Evolutionary conservation across 2,113 vertebrate genomes (phyloP), one percentile per base, ranked within the genome.

Genomic region (Cacatua alba): DNA sequence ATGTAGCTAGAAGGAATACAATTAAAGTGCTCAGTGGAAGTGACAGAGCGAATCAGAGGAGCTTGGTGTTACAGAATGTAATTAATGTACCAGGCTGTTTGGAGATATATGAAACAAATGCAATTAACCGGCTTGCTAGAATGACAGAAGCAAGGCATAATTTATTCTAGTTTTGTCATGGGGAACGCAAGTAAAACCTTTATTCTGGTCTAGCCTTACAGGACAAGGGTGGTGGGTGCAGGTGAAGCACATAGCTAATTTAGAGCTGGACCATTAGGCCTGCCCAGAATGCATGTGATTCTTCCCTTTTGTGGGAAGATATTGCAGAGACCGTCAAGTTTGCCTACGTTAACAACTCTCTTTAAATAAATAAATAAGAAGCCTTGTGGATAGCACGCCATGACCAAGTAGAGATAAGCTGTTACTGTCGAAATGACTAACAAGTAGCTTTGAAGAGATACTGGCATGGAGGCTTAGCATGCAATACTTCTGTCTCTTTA

Each of bases 21-120:
- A 95, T 98, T 97, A 93, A 96, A 97, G 96, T 93, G 90, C 94
- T 98, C 97, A 94, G 88, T 97, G 94, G 88, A 98, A 98, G 97
- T 98, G 97, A 97, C 97, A 97, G 95, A 97, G 90, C 89, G 96
- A 98, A 97, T 97, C 96, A 89, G 96, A 98, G 93, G 80, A 97
- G 96, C 94, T 97, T 92, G 88, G 95, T 96, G 92, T 97, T 98
- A 97, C 94, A 97, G 97, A 98, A 98, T 94, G 96, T 97, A 98
- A 98, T 98, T 98, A 97, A 98, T 97, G 94, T 96, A 96, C 92
- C 69, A 39, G 94, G 88, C 94, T 97, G 96, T 96, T 97, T 97
- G 92, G 97, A 98, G 96, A 94, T 97, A 84, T 71, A 97, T 76
- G 97, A 97, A 98, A 97, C 97, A 98, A 98, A 98, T 97, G 97